Percentiles rank a stretch among this genome's conserved stretches.
Conservation (phyloP, 2,113 vertebrate species). For the Hemiprocne comata region DNA sequence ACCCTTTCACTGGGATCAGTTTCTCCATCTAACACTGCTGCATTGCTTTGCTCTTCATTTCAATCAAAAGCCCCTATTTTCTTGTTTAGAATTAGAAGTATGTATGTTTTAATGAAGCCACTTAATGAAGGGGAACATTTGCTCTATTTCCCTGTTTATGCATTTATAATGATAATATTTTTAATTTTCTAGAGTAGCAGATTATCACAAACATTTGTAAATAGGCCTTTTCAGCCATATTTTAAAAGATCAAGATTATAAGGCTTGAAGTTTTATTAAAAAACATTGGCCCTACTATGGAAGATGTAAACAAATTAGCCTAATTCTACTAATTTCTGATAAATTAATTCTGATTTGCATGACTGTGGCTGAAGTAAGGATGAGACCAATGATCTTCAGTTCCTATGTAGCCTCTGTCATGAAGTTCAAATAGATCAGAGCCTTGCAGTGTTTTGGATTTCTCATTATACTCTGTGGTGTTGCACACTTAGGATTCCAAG, state of each 20-base stretch:
- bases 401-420: not conserved
- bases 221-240: not conserved
- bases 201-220: not conserved
- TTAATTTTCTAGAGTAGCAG: not conserved
- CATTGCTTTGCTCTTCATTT: not conserved
- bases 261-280: not conserved
- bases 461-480: not conserved
- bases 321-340: not conserved
- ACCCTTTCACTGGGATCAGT: not conserved
- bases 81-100: not conserved
- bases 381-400: not conserved
- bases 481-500: conserved; percentile 21
- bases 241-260: not conserved
- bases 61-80: not conserved
- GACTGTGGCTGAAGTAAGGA: not conserved
- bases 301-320: not conserved
- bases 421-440: not conserved
- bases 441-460: not conserved
- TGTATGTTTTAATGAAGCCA: not conserved
- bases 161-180: not conserved
- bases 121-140: not conserved
- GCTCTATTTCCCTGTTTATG: not conserved
- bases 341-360: not conserved
- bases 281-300: not conserved
- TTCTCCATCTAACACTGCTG: accelerated